Evolutionary conservation across 2,888 invertebrate species (phyloP).

Genomic region (Cactoblastis cactorum): DNA sequence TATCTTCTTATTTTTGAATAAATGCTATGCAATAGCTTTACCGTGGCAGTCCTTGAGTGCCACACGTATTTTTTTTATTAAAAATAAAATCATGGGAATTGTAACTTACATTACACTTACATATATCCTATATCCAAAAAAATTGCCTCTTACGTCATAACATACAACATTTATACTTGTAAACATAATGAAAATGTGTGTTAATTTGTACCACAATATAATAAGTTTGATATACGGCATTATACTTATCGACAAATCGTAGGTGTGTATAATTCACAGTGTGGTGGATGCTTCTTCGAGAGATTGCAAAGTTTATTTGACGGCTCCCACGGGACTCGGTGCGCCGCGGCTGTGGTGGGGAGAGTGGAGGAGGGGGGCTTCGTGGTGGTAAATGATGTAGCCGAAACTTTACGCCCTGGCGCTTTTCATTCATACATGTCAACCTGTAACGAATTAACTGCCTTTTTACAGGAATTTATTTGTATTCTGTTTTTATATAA

Average conservation of each 20-base stretch:
- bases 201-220: too few relatives aligned
- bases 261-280: not conserved
- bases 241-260: not conserved
- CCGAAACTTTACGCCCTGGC: conserved; percentile 48
- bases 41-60: too few relatives aligned
- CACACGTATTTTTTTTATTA: too few relatives aligned
- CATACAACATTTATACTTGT: too few relatives aligned
- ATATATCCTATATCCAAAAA: too few relatives aligned
- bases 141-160: too few relatives aligned
- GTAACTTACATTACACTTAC: too few relatives aligned
- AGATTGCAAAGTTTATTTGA: conserved; percentile 55
- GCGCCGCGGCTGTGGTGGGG: not conserved
- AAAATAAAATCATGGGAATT: too few relatives aligned
- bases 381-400: conserved; percentile 21
- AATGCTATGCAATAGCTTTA: too few relatives aligned
- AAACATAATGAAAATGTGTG: too few relatives aligned
- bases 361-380: not conserved
- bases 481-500: not conserved
- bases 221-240: too few relatives aligned
- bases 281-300: conserved; percentile 29
- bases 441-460: conserved; percentile 51
- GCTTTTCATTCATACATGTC: conserved; percentile 28
- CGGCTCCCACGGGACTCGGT: conserved; percentile 29
- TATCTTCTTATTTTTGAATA: too few relatives aligned
- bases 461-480: conserved; percentile 19